Conservation (phyloP, 37 sponge, comb jelly and placozoan genomes). For the Petrosia ficiformis region DNA sequence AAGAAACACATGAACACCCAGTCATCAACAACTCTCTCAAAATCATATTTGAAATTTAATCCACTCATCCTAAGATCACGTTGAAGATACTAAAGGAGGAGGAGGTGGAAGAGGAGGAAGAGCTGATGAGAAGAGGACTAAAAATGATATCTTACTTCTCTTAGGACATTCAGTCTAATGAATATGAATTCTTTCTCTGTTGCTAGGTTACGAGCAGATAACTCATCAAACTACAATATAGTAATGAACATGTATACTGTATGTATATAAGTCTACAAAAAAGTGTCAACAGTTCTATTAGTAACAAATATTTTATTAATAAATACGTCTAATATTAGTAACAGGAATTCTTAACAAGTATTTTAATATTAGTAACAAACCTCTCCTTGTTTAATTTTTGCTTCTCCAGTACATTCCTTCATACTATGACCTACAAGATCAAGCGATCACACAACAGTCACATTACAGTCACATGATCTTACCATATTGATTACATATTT, state of each 20-base stretch:
- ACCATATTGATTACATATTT: conserved; percentile 93
- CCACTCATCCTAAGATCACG: conserved; percentile 80
- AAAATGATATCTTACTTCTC: conserved; percentile 89
- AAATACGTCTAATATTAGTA: too few relatives aligned
- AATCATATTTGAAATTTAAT: conserved; percentile 21
- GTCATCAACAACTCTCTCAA: conserved; percentile 94
- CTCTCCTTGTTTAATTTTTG: conserved; percentile 74
- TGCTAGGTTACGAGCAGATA: conserved; percentile 32
- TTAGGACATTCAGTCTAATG: conserved; percentile 77
- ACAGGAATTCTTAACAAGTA: too few relatives aligned
- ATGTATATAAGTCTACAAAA: too few relatives aligned
- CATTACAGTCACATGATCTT: neutral
- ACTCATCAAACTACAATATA: conserved; percentile 54
- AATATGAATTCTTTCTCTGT: conserved; percentile 94
- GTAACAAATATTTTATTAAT: too few relatives aligned
- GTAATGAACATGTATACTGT: neutral
- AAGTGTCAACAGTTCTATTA: too few relatives aligned
- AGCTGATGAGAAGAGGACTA: too few relatives aligned
- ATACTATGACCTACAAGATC: conserved; percentile 70
- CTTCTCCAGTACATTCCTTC: conserved; percentile 84
- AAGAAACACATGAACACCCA: conserved; percentile 99
- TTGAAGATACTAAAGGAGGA: conserved; percentile 82
- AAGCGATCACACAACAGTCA: neutral
- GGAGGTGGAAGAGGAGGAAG: neutral
- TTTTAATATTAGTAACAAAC: neutral